Base-by-base conservation (phyloP, 2,113 vertebrate genomes). In the Miniopterus natalensis region DNA sequence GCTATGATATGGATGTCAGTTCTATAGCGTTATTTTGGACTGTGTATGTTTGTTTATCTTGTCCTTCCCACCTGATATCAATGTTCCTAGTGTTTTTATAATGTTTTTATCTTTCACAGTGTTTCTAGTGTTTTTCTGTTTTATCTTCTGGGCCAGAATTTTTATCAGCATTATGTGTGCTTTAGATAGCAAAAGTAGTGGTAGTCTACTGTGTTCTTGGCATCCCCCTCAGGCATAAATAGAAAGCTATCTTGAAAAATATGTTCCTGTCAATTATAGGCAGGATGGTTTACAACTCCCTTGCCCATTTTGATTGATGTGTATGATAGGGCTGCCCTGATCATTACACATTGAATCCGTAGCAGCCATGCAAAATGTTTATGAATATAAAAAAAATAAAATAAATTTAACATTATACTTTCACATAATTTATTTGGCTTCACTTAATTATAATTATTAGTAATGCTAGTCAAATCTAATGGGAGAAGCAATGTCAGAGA, bases 161-260 rank as follows among this genome's bases (percentile, higher is more conserved):
- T 78, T 96, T 71, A 94, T 66, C 75, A 84, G 27, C 21, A 55
- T 74, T 68, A 47, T n/a, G 3, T 79, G 36, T 36, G 12, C 6
- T 77, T 89, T 71, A 73, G 10, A 45, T 74, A 74, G 47, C 14
- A 81, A 90, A 63, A 68, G 4, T 31, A 9, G 21, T 13, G 8
- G 8, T 40, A 77, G 10, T 75, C 45, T 79, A 63, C 55, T 36
- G 4, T 36, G 3, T 66, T 36, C 29, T 93, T 70, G 84, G 8
- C 25, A 53, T 80, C 10, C 2, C 10, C 18, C 20, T 47, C 3
- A 70, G 68, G 13, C 40, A 53, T 45, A 29, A 27, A 59, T 84
- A 23, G 18, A 20, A 96, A 80, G 2, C 15, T 49, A 23, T 61
- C 42, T 63, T 84, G 12, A 92, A 89, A 89, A 94, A 84, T 36